Conservation (phyloP, 2,113 vertebrate species). For the Odontophorus gujanensis region DNA sequence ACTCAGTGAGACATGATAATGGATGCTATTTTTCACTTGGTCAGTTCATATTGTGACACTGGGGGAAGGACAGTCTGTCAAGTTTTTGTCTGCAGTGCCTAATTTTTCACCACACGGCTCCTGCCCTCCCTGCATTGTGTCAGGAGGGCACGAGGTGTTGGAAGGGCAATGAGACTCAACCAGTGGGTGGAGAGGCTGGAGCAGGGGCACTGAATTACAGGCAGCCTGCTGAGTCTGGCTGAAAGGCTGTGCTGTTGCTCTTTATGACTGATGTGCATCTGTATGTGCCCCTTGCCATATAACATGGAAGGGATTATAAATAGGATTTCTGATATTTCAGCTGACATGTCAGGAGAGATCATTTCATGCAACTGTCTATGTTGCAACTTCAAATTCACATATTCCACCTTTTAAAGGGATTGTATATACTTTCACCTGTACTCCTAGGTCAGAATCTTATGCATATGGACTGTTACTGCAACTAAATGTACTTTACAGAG, state of each 20-base stretch:
- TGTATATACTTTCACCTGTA: not conserved
- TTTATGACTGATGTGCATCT: not conserved
- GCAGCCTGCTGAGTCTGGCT: not conserved
- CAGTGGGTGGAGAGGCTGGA: slow-evolving; percentile 27
- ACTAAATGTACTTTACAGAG: not conserved
- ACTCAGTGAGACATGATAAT: slow-evolving; percentile 67
- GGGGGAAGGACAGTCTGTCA: slow-evolving; percentile 60
- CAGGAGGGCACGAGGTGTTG: slow-evolving; percentile 68
- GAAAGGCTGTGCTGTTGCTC: slow-evolving; percentile 29
- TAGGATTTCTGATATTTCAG: slow-evolving; percentile 57
- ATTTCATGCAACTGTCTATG: slow-evolving; percentile 28
- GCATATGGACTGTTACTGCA: not conserved
- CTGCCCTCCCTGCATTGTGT: slow-evolving; percentile 68
- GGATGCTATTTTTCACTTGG: slow-evolving; percentile 73
- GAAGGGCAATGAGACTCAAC: slow-evolving; percentile 61
- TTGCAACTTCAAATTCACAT: slow-evolving; percentile 39
- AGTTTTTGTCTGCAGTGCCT: slow-evolving; percentile 68
- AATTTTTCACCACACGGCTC: slow-evolving; percentile 55
- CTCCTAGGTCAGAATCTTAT: not conserved
- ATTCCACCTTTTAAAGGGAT: slow-evolving; percentile 12
- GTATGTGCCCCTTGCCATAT: not conserved
- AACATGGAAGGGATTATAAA: slow-evolving; percentile 58
- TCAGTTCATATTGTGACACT: slow-evolving; percentile 73
- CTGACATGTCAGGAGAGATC: slow-evolving; percentile 37
- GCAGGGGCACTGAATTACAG: not conserved